phyloP scores from a whole-genome alignment of 2,113 vertebrate species.

The Trachemys scripta region DNA sequence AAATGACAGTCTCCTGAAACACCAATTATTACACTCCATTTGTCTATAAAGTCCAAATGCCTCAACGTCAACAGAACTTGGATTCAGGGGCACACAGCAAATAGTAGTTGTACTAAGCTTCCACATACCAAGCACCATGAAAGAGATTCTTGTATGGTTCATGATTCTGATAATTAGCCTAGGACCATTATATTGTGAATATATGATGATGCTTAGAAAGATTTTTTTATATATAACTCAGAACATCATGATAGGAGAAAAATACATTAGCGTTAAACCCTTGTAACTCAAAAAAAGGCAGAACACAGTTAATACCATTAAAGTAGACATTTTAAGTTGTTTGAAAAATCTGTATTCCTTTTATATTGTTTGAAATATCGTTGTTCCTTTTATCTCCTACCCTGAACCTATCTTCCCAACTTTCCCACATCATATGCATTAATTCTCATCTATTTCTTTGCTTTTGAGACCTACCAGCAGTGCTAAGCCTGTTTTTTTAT shows the following conservation, averaged over 20 bases:
- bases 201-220: neutral
- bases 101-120: slow-evolving; percentile 37
- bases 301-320: slow-evolving; percentile 8
- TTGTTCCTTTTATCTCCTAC: neutral
- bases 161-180: neutral
- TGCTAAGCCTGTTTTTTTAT: neutral
- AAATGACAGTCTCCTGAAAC: slow-evolving; percentile 73
- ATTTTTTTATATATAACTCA: slow-evolving; percentile 24
- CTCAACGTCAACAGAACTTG: neutral
- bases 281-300: slow-evolving; percentile 32
- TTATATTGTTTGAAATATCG: neutral
- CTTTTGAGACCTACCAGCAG: neutral
- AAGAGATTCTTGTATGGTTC: neutral
- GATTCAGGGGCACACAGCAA: neutral
- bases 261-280: slow-evolving; percentile 55
- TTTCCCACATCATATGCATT: neutral
- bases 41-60: slow-evolving; percentile 54
- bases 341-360: slow-evolving; percentile 18
- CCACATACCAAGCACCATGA: neutral
- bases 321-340: slow-evolving; percentile 4
- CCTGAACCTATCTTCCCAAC: neutral
- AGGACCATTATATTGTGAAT: neutral
- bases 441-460: slow-evolving; percentile 30
- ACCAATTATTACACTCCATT: slow-evolving; percentile 58
- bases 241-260: slow-evolving; percentile 31